Evolutionary conservation across 2,888 invertebrate genomes (phyloP).

Genomic region (Zeuzera pyrina): DNA sequence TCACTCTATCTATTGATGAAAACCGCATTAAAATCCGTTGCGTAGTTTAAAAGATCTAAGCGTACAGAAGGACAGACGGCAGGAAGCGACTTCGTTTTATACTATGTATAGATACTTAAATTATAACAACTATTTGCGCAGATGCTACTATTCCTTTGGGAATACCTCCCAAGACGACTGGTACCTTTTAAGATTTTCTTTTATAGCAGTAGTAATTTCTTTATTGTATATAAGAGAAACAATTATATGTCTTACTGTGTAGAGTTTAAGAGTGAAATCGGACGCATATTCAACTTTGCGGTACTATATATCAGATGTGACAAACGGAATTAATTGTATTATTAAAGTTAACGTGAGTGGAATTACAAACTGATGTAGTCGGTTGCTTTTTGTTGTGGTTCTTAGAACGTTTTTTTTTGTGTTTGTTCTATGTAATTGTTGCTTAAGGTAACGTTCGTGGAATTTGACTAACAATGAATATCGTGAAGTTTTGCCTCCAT

Average conservation of each 20-base stretch:
- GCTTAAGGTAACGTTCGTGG: slow-evolving; percentile 27
- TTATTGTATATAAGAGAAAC: too few relatives aligned
- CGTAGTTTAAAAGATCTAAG: too few relatives aligned
- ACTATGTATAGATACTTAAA: too few relatives aligned
- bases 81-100: too few relatives aligned
- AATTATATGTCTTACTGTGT: too few relatives aligned
- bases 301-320: slow-evolving; percentile 22
- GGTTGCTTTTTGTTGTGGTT: slow-evolving; percentile 39
- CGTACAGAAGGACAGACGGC: too few relatives aligned
- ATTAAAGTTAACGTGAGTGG: slow-evolving; percentile 46
- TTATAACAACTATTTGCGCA: slow-evolving; percentile 23
- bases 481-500: too few relatives aligned
- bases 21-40: too few relatives aligned
- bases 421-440: slow-evolving; percentile 32
- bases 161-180: slow-evolving; percentile 42
- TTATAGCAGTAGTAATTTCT: slow-evolving; percentile 1
- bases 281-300: too few relatives aligned
- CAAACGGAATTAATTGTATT: slow-evolving; percentile 67
- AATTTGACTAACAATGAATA: too few relatives aligned
- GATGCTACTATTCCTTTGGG: slow-evolving; percentile 36
- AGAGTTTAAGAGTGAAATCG: too few relatives aligned
- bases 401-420: slow-evolving; percentile 45
- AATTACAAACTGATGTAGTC: slow-evolving; percentile 37
- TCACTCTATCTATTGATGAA: too few relatives aligned
- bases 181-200: slow-evolving; percentile 35